phyloP scores from a whole-genome alignment of 2,888 invertebrate genomes.

The Orthosia incerta region DNA sequence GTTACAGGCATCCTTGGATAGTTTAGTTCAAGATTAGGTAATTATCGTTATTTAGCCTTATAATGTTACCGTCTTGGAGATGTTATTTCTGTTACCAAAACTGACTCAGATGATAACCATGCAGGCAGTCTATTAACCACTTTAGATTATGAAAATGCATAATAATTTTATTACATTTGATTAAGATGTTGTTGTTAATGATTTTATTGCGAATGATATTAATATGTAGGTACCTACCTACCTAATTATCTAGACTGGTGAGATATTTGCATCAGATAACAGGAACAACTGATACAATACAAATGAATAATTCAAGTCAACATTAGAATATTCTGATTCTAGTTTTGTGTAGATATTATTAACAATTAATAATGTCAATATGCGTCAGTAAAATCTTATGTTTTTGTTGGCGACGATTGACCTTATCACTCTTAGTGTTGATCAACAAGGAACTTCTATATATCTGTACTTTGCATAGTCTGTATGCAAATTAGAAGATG shows the following conservation, averaged over 20 bases:
- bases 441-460: slow-evolving; percentile 7
- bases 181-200: background rate
- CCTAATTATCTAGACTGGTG: background rate
- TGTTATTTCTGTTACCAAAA: too few species aligned
- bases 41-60: too few species aligned
- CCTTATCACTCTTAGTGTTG: background rate
- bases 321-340: background rate
- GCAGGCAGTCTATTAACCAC: too few species aligned
- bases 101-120: too few species aligned
- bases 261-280: background rate
- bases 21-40: too few species aligned
- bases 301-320: background rate
- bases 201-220: background rate
- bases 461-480: background rate
- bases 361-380: background rate
- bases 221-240: background rate
- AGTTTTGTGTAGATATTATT: background rate
- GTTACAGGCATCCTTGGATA: too few species aligned
- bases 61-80: too few species aligned
- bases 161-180: too few species aligned
- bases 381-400: slow-evolving; percentile 3
- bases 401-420: background rate
- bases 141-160: too few species aligned
- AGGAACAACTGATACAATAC: background rate
- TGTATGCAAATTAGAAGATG: slow-evolving; percentile 5